Evolutionary conservation across 2,888 invertebrate genomes (phyloP), one percentile per base, ranked within the genome.

Genomic region (Macaria liturata): DNA sequence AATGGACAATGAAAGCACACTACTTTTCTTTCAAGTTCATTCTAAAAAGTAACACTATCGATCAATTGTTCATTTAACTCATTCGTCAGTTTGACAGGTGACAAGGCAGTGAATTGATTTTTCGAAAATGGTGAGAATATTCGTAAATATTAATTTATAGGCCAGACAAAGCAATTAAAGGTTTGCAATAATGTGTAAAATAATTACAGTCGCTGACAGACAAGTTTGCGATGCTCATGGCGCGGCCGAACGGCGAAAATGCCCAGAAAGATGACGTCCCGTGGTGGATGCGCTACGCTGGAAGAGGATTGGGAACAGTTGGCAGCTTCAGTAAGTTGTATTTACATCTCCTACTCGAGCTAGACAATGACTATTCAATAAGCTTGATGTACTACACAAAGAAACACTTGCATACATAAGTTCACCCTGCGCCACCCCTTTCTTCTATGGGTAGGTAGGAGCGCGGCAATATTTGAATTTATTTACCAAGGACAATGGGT

Each of bases 221-320:
- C 83, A 97, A 96, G 93, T 92, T 97, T 75, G 93, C 95, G 65
- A 94, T 95, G 79, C 93, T 97, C 70, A 95, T 97, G 95, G 94
- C 95, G 76, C 94, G 96, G 77, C 97, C 97, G 65, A 96, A 96
- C 70, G 95, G 95, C 83, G 96, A 96, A 85, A 94, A 94, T 74
- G 93, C 91, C 67, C 94, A 95, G 69, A 95, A 95, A 92, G 97
- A 97, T 86, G 96, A 96, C 86, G 94, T 95, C 70, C 96, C 97
- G 69, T 97, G 96, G 97, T 97, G 96, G 95, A 93, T 97, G 94
- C 97, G 96, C 89, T 97, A 96, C 90, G 96, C 95, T 83, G 96
- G 95, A 71, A 94, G 97, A 78, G 94, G 95, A 69, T 91, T 97
- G 73, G 98, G 97, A 66, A 96, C 96, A 69, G 94, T 96, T 82